phyloP scores from a whole-genome alignment of 2,888 invertebrate genomes.

The Merodon equestris region DNA sequence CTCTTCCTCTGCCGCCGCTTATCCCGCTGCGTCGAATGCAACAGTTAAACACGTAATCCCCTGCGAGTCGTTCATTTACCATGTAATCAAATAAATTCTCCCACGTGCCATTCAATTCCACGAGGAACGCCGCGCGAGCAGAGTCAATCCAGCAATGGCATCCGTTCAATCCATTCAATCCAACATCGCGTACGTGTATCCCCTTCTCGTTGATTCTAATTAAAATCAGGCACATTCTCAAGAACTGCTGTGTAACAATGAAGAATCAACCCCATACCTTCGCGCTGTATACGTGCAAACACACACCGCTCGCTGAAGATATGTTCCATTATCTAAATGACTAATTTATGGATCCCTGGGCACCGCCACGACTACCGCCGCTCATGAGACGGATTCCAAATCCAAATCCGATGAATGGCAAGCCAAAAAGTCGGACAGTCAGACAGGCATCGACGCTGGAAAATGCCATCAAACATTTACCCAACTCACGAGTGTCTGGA shows the following conservation, averaged over 20 bases:
- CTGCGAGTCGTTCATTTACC: conserved; percentile 35
- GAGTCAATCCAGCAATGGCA: not conserved
- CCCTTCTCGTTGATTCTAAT: conserved; percentile 22
- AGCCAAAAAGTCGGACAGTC: conserved; percentile 16
- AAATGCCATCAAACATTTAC: conserved; percentile 11
- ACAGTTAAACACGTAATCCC: conserved; percentile 40
- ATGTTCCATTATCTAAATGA: conserved; percentile 51
- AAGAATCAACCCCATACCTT: not conserved
- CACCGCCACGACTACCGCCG: conserved; percentile 24
- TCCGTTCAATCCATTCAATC: not conserved
- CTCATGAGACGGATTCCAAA: conserved; percentile 45
- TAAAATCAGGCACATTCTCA: conserved; percentile 29
- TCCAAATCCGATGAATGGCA: conserved; percentile 53
- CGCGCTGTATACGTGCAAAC: not conserved
- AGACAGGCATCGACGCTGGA: conserved; percentile 24
- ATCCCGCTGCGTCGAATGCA: conserved; percentile 16
- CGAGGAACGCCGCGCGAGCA: conserved; percentile 16
- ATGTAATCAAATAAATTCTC: conserved; percentile 50
- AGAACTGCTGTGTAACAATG: not conserved
- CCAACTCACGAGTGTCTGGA: conserved; percentile 6
- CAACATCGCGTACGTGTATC: not conserved
- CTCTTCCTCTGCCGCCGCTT: not conserved
- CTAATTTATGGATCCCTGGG: conserved; percentile 45
- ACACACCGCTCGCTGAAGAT: conserved; percentile 7
- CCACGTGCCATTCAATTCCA: conserved; percentile 57